Percentiles rank a stretch among this genome's conserved stretches.
phyloP scores from a whole-genome alignment of 1,140 invertebrate genomes.

The Drosophila pseudoananassae region DNA sequence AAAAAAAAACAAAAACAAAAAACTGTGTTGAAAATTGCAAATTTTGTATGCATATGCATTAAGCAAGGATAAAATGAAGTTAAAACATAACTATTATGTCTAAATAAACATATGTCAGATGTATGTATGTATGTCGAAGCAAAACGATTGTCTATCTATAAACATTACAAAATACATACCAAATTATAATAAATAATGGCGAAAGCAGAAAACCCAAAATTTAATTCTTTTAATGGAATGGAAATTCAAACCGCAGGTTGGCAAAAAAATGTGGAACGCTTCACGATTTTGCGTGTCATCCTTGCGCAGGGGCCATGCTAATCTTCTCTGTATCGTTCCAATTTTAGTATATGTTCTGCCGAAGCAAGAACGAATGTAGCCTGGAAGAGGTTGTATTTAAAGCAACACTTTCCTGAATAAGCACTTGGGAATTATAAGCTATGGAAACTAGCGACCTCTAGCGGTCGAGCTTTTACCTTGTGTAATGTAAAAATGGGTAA shows the following conservation, averaged over 20 bases:
- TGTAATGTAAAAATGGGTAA: too few species aligned
- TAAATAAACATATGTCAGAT: conserved; percentile 51
- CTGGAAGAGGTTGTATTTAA: conserved; percentile 85
- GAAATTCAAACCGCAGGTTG: background rate
- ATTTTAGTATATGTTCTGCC: conserved; percentile 92
- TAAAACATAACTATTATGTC: conserved; percentile 72
- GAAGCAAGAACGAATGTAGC: conserved; percentile 91
- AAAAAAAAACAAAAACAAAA: conserved; percentile 24
- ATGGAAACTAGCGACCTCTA: conserved; percentile 17
- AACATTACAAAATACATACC: conserved; percentile 55
- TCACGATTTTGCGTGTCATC: conserved; percentile 96
- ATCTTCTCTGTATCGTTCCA: conserved; percentile 97
- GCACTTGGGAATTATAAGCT: conserved; percentile 45
- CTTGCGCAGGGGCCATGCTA: conserved; percentile 97
- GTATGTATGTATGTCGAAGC: conserved; percentile 38
- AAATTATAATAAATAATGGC: conserved; percentile 71
- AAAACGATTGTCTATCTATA: conserved; percentile 62
- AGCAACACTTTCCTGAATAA: background rate
- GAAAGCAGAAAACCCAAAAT: conserved; percentile 48
- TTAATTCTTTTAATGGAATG: background rate
- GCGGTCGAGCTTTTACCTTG: background rate
- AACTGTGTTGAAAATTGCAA: conserved; percentile 78
- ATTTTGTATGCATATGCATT: conserved; percentile 62
- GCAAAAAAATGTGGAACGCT: conserved; percentile 92
- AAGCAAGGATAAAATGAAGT: conserved; percentile 40